These are phyloP conservation scores for Holcopasites calliopsidis DNA, from an alignment of 1,140 invertebrate genomes.

Conservation along the genomic window DNA sequence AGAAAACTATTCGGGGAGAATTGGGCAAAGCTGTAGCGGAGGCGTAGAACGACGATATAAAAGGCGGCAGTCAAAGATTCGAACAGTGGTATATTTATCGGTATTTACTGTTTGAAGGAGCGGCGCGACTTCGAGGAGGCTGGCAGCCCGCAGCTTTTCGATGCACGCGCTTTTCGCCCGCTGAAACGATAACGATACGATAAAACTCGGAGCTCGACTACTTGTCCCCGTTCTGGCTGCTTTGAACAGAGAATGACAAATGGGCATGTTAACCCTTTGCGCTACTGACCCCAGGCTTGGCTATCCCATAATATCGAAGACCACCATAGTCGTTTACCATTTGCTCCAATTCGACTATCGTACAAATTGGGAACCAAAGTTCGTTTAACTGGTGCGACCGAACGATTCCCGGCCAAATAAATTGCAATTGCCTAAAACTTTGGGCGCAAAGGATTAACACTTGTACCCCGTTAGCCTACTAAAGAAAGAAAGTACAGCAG, in stretches of 20 bases:
- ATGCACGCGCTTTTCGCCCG: neutral
- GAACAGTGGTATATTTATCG: neutral
- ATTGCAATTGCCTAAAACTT: neutral
- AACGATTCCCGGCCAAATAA: neutral
- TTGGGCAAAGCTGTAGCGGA: too few relatives aligned
- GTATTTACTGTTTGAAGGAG: slow-evolving; percentile 45
- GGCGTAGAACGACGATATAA: too few relatives aligned
- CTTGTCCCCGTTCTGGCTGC: neutral
- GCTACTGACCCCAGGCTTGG: neutral
- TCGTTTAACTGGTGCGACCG: neutral
- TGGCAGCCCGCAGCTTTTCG: slow-evolving; percentile 11
- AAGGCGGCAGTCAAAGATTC: too few relatives aligned
- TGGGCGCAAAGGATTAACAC: neutral
- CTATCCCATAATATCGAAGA: neutral
- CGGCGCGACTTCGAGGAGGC: slow-evolving; percentile 12
- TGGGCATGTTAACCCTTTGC: neutral
- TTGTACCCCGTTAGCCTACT: too few relatives aligned
- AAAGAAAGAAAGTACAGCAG: too few relatives aligned
- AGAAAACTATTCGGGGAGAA: neutral
- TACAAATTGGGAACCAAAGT: neutral
- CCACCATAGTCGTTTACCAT: too few relatives aligned
- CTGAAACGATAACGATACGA: slow-evolving; percentile 25
- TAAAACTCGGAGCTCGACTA: neutral
- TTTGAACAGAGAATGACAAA: neutral
- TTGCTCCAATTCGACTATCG: too few relatives aligned